Base-by-base conservation (phyloP, 2,797 vertebrate genomes). In the Trematomus bernacchii region DNA sequence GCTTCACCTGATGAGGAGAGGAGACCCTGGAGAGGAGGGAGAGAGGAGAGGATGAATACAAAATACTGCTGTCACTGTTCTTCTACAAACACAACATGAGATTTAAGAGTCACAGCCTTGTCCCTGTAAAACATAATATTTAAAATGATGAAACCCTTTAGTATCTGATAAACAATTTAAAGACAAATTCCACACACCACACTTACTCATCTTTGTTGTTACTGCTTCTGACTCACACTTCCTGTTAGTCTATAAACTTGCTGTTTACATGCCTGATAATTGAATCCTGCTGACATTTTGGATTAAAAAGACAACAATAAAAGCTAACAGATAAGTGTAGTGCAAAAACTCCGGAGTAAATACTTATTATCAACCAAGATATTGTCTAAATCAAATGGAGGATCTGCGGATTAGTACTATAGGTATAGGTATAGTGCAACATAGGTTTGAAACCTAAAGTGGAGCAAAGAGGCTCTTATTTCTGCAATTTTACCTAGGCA, bases 1-100 rank as follows among this genome's bases (percentile, higher is more conserved):
- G 72, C 79, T 90, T 90, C 82, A 88, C 88, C 92, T 91, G 77
- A 85, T 79, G 84, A 90, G 83, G 71, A 81, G 79, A 84, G 66
- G 77, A 82, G 71, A 93, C 85, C 91, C 93, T 91, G 83, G 19
- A 80, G 78, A 72, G 68, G 61, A 87, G 68, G 80, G 19, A 88
- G 51, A 71, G 42, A 16, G 64, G 15, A 60, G 37, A 53, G 6
- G 3, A 51, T 27, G 14, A 64, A 7, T 42, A 46, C 33, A 55
- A 73, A 55, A 12, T 10, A 15, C n/a, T 10, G 59, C 37, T 14
- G 30, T 3, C 55, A 16, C 2, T 53, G 21, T 54, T 74, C 73
- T 51, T 66, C 30, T 58, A 13, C 0, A 64, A 37, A 8, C 27
- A 55, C 0, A 59, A 52, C 11, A 48, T 2, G 0, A 27, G 4